Conservation (phyloP, 2,113 vertebrate species). For the Suricata suricatta region DNA sequence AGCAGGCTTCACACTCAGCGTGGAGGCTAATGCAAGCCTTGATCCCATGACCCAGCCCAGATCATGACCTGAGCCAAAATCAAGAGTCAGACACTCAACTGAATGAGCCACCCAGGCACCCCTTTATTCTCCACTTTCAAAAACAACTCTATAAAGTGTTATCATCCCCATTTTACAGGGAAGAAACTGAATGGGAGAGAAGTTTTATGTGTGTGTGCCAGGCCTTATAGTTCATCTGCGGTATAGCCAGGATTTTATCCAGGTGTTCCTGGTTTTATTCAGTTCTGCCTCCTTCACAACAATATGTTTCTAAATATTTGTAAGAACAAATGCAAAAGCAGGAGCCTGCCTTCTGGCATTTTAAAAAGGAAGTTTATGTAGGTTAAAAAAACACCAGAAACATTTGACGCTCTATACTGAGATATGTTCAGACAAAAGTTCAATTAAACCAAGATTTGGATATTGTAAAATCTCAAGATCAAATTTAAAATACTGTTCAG, state of each 20-base stretch:
- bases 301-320: not conserved
- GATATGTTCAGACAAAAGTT: not conserved
- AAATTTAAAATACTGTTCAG: not conserved
- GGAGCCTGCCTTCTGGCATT: not conserved
- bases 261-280: slow-evolving; percentile 9
- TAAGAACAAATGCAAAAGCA: not conserved
- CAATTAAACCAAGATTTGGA: not conserved
- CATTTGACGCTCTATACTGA: not conserved
- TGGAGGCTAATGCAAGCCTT: too few relatives aligned
- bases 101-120: too few relatives aligned
- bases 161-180: not conserved
- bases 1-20: too few relatives aligned
- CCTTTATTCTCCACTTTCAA: not conserved
- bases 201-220: not conserved
- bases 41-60: too few relatives aligned
- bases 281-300: not conserved
- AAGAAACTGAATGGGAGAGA: slow-evolving; percentile 21
- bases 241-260: not conserved
- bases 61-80: too few relatives aligned
- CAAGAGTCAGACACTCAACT: too few relatives aligned
- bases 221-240: not conserved
- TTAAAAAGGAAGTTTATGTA: not conserved
- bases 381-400: not conserved
- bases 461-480: not conserved
- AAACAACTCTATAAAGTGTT: not conserved